Conservation (phyloP, 2,113 vertebrate species). For the Pseudopipra pipra region DNA sequence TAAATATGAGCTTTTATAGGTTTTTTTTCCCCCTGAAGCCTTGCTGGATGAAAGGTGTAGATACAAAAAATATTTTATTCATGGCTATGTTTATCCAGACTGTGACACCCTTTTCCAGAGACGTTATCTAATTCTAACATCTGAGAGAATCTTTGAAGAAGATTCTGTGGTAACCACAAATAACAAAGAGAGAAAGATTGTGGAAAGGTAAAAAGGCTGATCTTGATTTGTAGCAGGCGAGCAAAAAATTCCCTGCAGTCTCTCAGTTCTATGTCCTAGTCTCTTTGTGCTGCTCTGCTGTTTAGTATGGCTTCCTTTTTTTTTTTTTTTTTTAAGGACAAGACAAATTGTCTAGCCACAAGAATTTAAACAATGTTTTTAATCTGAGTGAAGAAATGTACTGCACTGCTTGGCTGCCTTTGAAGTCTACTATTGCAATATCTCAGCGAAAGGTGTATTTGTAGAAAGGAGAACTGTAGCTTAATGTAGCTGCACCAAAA, state of each 20-base stretch:
- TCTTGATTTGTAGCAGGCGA: slow-evolving; percentile 8
- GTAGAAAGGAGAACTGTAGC: background rate
- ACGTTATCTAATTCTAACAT: slow-evolving; percentile 14
- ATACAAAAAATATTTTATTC: background rate
- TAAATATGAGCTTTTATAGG: background rate
- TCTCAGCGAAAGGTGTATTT: background rate
- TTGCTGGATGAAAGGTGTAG: background rate
- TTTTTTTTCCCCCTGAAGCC: background rate
- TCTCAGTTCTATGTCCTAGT: background rate
- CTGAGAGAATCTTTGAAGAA: background rate
- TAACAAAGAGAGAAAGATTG: background rate
- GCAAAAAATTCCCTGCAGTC: background rate
- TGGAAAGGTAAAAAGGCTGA: slow-evolving; percentile 29
- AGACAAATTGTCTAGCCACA: slow-evolving; percentile 60
- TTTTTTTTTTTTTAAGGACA: background rate
- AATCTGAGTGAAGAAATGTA: slow-evolving; percentile 38
- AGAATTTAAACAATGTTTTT: slow-evolving; percentile 60
- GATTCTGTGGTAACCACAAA: background rate
- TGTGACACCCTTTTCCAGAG: background rate
- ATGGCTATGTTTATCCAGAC: background rate
- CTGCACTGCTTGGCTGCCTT: slow-evolving; percentile 1
- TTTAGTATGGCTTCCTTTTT: background rate
- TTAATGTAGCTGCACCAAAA: background rate
- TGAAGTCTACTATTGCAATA: background rate
- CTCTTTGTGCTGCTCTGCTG: background rate